Conservation (phyloP, 2,888 invertebrate species). For the Oegoconia quadripuncta region DNA sequence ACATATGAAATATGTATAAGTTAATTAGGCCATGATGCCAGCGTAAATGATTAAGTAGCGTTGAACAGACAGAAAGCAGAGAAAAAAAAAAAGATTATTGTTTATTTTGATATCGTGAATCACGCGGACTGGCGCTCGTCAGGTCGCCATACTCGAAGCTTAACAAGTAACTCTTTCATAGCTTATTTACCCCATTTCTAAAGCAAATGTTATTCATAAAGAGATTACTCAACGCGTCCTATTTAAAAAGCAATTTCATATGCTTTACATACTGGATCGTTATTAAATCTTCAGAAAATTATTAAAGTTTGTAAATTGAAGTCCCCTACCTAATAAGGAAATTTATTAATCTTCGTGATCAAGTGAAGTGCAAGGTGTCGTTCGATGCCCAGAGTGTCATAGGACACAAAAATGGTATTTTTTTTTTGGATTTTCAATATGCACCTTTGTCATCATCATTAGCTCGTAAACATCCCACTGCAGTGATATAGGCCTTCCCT, state of each 20-base stretch:
- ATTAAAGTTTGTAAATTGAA: background rate
- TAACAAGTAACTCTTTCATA: conserved; percentile 5
- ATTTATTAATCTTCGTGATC: background rate
- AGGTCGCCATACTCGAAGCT: conserved; percentile 22
- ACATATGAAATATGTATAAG: background rate
- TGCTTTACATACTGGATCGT: background rate
- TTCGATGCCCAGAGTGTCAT: no score
- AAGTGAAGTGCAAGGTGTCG: no score
- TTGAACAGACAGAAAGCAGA: conserved; percentile 32
- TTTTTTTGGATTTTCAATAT: no score
- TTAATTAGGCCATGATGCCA: conserved; percentile 28
- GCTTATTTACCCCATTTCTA: background rate
- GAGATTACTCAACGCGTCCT: background rate
- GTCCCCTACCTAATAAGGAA: background rate
- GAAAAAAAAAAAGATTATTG: conserved; percentile 42
- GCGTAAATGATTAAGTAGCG: conserved; percentile 18
- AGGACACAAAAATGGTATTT: no score
- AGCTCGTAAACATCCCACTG: no score
- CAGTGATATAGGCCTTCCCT: no score
- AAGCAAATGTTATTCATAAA: background rate
- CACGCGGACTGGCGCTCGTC: conserved; percentile 29
- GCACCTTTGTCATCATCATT: no score
- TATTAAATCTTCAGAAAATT: background rate
- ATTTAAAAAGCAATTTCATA: background rate
- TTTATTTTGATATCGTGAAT: conserved; percentile 64